These are phyloP conservation scores for Orchestia grillus DNA, from an alignment of 1,140 invertebrate species.

Conservation along the genomic window DNA sequence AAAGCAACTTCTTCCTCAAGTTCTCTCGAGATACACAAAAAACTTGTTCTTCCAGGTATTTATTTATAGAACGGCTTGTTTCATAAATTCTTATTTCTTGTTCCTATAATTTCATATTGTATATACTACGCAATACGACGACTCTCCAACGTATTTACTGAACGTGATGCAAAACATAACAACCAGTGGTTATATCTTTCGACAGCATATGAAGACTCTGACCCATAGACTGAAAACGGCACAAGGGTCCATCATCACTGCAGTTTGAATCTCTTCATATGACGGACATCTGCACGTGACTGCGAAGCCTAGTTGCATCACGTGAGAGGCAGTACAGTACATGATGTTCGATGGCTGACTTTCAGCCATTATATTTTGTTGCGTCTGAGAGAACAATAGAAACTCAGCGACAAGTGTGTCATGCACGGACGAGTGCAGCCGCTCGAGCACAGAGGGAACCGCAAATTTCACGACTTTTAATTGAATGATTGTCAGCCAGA, in stretches of 20 bases:
- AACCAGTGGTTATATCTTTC: neutral
- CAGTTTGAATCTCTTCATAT: neutral
- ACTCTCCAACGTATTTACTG: neutral
- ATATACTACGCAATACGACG: neutral
- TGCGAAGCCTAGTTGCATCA: neutral
- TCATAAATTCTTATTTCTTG: neutral
- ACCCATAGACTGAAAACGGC: neutral
- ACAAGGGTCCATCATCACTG: neutral
- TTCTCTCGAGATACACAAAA: neutral
- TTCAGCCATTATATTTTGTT: slow-evolving; percentile 10
- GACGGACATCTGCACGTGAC: neutral
- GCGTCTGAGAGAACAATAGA: slow-evolving; percentile 38
- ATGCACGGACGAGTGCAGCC: slow-evolving; percentile 19
- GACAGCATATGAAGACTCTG: neutral
- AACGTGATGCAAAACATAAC: neutral
- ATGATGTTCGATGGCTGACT: slow-evolving; percentile 3
- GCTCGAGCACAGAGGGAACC: slow-evolving; percentile 14
- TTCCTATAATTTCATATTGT: neutral
- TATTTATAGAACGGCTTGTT: neutral
- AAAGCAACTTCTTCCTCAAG: neutral
- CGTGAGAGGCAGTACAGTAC: neutral
- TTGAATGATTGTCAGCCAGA: slow-evolving; percentile 17
- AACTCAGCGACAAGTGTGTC: neutral
- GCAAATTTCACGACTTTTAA: slow-evolving; percentile 29
- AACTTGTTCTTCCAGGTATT: neutral